These are phyloP conservation scores for Pygoscelis antarcticus DNA, from an alignment of 2,113 vertebrate species.

Conservation along the genomic window DNA sequence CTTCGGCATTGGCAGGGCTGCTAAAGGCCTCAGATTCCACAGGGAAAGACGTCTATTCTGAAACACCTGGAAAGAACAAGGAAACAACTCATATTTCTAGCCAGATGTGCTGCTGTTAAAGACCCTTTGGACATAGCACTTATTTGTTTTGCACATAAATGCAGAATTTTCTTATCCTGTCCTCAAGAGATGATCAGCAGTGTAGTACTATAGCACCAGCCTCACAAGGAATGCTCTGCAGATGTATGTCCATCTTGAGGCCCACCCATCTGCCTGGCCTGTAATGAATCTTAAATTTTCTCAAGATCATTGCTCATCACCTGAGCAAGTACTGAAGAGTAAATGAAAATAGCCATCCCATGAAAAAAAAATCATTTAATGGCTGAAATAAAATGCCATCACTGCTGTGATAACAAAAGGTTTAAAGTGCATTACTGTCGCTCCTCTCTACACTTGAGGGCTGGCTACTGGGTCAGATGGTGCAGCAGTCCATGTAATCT, in stretches of 20 bases:
- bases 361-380: conserved; percentile 65
- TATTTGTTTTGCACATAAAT: background rate
- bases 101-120: background rate
- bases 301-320: conserved; percentile 35
- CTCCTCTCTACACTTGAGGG: conserved; percentile 72
- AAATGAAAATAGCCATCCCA: conserved; percentile 70
- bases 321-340: conserved; percentile 49
- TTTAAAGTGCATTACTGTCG: conserved; percentile 79
- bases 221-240: background rate
- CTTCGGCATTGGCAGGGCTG: background rate
- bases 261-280: background rate
- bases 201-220: background rate
- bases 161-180: background rate
- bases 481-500: conserved; percentile 89
- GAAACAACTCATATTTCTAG: background rate
- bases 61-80: background rate
- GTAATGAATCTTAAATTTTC: conserved; percentile 30
- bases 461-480: conserved; percentile 83
- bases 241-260: background rate
- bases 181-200: background rate
- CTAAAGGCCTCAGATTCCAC: background rate
- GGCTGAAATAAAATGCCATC: conserved; percentile 72
- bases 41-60: background rate
- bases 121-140: background rate
- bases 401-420: conserved; percentile 74